Conservation (phyloP, 2,888 invertebrate genomes). For the Terebella lapidaria region DNA sequence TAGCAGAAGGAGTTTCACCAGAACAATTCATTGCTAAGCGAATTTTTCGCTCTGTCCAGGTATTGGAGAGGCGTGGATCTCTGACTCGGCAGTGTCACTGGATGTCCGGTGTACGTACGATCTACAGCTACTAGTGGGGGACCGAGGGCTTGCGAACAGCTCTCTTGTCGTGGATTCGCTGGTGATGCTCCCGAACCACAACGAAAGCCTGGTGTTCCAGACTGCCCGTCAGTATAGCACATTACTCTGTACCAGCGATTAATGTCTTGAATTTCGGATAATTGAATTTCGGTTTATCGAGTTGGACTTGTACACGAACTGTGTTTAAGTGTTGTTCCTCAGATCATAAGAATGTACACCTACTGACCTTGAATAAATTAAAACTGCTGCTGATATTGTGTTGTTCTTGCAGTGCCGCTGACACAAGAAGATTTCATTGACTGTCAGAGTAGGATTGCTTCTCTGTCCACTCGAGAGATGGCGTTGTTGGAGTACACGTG, state of each 20-base stretch:
- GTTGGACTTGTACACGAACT: too few relatives aligned
- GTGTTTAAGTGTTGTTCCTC: too few relatives aligned
- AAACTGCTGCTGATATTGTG: too few relatives aligned
- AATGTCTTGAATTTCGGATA: too few relatives aligned
- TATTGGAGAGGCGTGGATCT: slow-evolving; percentile 12
- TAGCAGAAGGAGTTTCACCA: neutral
- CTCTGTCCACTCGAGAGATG: neutral
- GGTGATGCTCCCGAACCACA: slow-evolving; percentile 24
- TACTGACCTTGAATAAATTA: too few relatives aligned
- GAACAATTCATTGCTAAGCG: too few relatives aligned
- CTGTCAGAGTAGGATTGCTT: neutral
- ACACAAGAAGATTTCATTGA: neutral
- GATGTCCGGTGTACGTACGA: slow-evolving; percentile 26
- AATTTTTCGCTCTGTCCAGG: too few relatives aligned
- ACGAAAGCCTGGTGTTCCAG: slow-evolving; percentile 4
- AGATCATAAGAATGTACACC: too few relatives aligned
- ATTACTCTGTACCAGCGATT: too few relatives aligned
- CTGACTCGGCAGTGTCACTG: slow-evolving; percentile 5
- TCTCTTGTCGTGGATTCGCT: slow-evolving; percentile 26
- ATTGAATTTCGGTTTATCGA: too few relatives aligned
- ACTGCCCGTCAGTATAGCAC: neutral
- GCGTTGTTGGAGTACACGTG: slow-evolving; percentile 3
- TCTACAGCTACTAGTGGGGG: neutral
- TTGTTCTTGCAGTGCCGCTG: too few relatives aligned
- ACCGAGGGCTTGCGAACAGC: neutral